A percentile compares a stretch with the other conserved stretches of the same genome.
Conservation (phyloP, 2,113 vertebrate species). For the Sinocyclocheilus anshuiensis region DNA sequence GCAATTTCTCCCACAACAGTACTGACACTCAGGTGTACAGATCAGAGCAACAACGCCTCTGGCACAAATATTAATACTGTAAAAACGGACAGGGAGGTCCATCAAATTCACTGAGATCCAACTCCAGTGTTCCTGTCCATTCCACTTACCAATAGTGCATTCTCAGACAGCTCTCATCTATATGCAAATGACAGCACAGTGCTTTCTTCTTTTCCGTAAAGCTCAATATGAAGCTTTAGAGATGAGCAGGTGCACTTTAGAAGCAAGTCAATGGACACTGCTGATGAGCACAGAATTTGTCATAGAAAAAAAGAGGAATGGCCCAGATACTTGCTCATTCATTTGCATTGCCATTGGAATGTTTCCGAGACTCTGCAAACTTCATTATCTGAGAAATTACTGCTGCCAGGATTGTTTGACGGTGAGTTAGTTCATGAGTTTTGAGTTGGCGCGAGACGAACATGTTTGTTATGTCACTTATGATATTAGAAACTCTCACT, state of each 20-base stretch:
- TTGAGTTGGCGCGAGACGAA: neutral
- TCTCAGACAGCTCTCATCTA: conserved; percentile 52
- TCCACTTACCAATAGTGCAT: conserved; percentile 44
- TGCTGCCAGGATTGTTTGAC: conserved; percentile 21
- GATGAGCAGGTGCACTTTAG: conserved; percentile 36
- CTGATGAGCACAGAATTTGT: neutral
- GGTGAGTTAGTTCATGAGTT: neutral
- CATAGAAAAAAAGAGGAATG: neutral
- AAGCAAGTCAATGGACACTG: neutral
- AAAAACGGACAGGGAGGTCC: neutral
- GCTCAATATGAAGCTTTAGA: conserved; percentile 37
- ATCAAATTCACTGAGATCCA: neutral
- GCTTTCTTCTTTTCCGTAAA: conserved; percentile 10
- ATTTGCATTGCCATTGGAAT: conserved; percentile 18
- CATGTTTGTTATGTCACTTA: neutral
- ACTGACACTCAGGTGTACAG: neutral
- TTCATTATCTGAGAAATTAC: conserved; percentile 36
- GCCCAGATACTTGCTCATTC: neutral
- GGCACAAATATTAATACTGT: conserved; percentile 15
- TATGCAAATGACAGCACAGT: conserved; percentile 52
- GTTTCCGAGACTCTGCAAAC: conserved; percentile 25
- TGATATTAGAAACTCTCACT: conserved; percentile 9
- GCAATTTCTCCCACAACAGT: neutral
- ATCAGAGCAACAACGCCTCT: neutral
- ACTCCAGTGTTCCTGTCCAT: conserved; percentile 38